Percentiles rank a stretch among this genome's conserved stretches.
These are phyloP conservation scores for Istiophorus platypterus DNA, from an alignment of 2,113 vertebrate genomes.

Conservation along the genomic window DNA sequence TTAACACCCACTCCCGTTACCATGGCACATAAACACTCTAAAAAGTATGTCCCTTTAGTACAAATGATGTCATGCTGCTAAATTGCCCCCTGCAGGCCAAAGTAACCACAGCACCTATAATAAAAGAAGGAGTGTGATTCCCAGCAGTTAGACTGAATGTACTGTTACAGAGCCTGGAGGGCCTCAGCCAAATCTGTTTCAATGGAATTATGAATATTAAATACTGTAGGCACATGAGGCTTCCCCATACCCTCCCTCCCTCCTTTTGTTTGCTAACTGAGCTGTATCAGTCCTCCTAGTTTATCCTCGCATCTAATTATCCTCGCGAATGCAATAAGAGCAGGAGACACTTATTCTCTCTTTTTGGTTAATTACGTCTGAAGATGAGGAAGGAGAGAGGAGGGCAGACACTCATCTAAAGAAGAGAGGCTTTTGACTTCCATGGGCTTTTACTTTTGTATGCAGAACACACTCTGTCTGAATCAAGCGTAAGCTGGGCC, in stretches of 20 bases:
- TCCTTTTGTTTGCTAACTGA: constrained; percentile 63
- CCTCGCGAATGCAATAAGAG: constrained; percentile 37
- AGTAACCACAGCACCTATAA: constrained; percentile 42
- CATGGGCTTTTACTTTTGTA: constrained; percentile 22
- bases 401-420: constrained; percentile 15
- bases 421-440: constrained; percentile 47
- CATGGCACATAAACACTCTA: not conserved
- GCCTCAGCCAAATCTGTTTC: constrained; percentile 32
- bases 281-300: constrained; percentile 46
- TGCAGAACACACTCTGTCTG: constrained; percentile 10
- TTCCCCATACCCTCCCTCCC: not conserved
- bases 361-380: constrained; percentile 59
- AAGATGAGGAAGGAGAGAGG: constrained; percentile 19
- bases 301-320: constrained; percentile 61
- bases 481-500: not conserved
- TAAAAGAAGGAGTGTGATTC: not conserved
- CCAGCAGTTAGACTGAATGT: constrained; percentile 35
- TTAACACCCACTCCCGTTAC: not conserved
- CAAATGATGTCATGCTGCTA: constrained; percentile 65
- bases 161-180: constrained; percentile 24
- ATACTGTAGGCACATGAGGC: constrained; percentile 34
- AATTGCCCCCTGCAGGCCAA: constrained; percentile 82
- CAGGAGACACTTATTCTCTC: constrained; percentile 35
- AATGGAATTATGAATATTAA: constrained; percentile 66
- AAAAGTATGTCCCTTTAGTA: not conserved